A percentile compares a stretch with the other conserved stretches of the same genome.
Conservation (phyloP, 2,888 invertebrate species). For the Eupithecia subfuscata region DNA sequence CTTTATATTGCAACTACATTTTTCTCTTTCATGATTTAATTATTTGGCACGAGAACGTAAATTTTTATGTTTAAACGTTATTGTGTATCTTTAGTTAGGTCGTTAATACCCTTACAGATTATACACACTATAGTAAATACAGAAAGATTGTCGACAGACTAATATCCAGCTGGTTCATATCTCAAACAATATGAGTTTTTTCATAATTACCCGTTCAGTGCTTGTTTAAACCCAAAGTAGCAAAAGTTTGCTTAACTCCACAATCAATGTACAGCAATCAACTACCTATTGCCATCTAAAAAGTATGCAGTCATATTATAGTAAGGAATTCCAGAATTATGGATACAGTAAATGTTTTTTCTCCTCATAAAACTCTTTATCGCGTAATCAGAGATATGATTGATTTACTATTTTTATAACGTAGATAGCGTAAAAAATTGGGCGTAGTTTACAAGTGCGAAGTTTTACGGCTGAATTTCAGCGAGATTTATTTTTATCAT, state of each 20-base stretch:
- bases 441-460: conserved; percentile 20
- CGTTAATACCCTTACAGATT: conserved; percentile 35
- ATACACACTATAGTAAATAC: conserved; percentile 24
- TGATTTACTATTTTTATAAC: conserved; percentile 42
- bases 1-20: conserved; percentile 28
- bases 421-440: conserved; percentile 24
- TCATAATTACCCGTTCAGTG: conserved; percentile 30
- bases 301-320: conserved; percentile 34
- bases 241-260: conserved; percentile 30
- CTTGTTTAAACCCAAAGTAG: conserved; percentile 26
- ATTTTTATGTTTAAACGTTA: conserved; percentile 8
- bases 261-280: conserved; percentile 27
- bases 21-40: conserved; percentile 28
- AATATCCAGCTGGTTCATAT: conserved; percentile 37
- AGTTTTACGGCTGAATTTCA: background rate
- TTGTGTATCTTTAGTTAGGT: conserved; percentile 35
- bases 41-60: conserved; percentile 32
- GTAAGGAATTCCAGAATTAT: conserved; percentile 33
- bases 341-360: conserved; percentile 25
- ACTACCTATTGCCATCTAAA: conserved; percentile 23
- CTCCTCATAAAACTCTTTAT: conserved; percentile 36
- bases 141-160: conserved; percentile 33
- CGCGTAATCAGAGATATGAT: conserved; percentile 37
- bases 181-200: conserved; percentile 24
- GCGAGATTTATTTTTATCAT: conserved; percentile 20